phyloP scores from a whole-genome alignment of 2,113 vertebrate species.

The Oryzias curvinotus region DNA sequence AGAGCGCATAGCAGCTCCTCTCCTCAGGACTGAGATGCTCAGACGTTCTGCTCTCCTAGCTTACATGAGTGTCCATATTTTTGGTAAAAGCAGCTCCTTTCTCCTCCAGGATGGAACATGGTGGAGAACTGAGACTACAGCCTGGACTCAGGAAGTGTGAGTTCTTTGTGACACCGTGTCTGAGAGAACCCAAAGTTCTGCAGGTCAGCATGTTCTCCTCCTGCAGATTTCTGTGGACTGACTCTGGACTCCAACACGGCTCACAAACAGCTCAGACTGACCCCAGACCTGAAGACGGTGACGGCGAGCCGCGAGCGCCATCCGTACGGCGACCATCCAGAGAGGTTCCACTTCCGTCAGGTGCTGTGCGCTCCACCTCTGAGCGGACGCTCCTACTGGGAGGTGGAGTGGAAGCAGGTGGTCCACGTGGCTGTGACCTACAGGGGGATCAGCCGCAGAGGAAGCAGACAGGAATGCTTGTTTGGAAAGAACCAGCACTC shows the following conservation, averaged over 20 bases:
- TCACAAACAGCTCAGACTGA: not conserved
- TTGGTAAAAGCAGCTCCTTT: not conserved
- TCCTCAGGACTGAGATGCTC: too few relatives aligned
- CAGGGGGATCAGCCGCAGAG: not conserved
- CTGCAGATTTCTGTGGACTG: constrained; percentile 1
- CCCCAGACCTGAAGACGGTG: not conserved
- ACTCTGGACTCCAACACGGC: not conserved
- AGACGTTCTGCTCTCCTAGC: too few relatives aligned
- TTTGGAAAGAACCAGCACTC: constrained; percentile 13
- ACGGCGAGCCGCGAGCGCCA: not conserved
- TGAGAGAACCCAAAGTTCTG: too few relatives aligned
- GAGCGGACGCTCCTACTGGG: constrained; percentile 12
- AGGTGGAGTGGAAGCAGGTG: constrained; percentile 12
- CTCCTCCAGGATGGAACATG: constrained; percentile 4
- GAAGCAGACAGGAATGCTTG: not conserved
- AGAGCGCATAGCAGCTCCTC: too few relatives aligned
- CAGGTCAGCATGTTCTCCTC: not conserved
- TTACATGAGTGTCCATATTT: not conserved
- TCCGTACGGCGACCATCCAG: not conserved
- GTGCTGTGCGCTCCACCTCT: not conserved
- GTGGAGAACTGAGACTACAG: constrained; percentile 4
- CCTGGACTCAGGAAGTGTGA: not conserved
- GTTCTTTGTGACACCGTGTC: too few relatives aligned
- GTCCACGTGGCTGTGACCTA: not conserved
- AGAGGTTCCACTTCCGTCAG: not conserved